Evolutionary conservation across 2,113 vertebrate species (phyloP).

Genomic region (Ginglymostoma cirratum): DNA sequence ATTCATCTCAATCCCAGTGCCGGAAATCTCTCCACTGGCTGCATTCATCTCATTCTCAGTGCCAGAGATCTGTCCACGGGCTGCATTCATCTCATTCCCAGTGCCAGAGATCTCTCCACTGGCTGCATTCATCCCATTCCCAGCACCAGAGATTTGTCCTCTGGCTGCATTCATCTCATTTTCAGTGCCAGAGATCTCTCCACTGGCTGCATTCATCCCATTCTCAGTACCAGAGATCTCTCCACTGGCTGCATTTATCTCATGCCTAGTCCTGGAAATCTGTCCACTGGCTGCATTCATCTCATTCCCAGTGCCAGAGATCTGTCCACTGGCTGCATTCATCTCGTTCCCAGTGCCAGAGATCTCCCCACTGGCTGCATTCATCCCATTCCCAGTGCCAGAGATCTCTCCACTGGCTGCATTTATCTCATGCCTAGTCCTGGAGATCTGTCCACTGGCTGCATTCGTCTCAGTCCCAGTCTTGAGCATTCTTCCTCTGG

Average conservation of each 20-base stretch:
- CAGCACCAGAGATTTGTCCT: background rate
- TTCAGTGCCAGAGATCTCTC: too few species aligned
- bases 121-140: too few species aligned
- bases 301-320: background rate
- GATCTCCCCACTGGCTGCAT: background rate
- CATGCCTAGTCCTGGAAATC: background rate
- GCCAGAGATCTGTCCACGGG: background rate
- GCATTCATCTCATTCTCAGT: background rate
- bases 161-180: too few species aligned
- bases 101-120: background rate
- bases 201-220: background rate
- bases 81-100: background rate
- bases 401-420: background rate
- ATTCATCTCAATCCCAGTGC: background rate
- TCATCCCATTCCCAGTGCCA: background rate
- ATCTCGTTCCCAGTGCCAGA: background rate
- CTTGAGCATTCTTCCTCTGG: background rate
- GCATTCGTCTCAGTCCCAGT: background rate
- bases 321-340: background rate
- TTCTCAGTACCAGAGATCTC: background rate
- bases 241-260: background rate
- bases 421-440: background rate
- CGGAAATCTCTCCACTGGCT: background rate
- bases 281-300: background rate
- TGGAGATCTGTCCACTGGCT: too few species aligned